phyloP scores from a whole-genome alignment of 2,797 vertebrate genomes.

The Crotalus adamanteus region DNA sequence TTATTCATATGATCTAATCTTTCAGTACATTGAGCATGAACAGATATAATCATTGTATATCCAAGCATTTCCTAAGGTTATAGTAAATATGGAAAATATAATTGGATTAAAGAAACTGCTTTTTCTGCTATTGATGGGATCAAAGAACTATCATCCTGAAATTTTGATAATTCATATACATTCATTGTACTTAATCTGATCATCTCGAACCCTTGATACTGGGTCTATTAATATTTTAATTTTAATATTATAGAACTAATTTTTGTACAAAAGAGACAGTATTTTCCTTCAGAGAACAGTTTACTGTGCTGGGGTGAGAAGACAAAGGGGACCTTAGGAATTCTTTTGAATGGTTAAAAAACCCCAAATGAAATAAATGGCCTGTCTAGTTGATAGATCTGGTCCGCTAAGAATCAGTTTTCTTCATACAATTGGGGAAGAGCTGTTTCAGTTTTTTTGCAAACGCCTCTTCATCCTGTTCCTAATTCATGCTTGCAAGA shows the following conservation, averaged over 20 bases:
- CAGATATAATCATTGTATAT: slow-evolving; percentile 17
- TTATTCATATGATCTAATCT: slow-evolving; percentile 5
- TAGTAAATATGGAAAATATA: slow-evolving; percentile 6
- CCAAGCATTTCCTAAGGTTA: slow-evolving; percentile 16
- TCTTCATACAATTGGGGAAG: not conserved
- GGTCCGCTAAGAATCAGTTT: not conserved
- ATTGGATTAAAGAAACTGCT: slow-evolving; percentile 10
- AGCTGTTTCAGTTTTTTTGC: not conserved
- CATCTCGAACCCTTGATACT: not conserved
- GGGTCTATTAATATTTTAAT: slow-evolving; percentile 10
- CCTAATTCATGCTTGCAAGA: slow-evolving; percentile 9
- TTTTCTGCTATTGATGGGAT: slow-evolving; percentile 11
- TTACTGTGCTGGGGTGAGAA: not conserved
- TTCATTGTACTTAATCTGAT: slow-evolving; percentile 1
- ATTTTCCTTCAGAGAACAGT: not conserved
- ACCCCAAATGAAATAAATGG: not conserved
- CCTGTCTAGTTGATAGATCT: not conserved
- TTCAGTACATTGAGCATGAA: not conserved
- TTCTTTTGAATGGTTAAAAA: not conserved
- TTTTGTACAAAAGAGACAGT: not conserved
- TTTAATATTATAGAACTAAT: not conserved
- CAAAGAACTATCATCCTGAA: slow-evolving; percentile 24
- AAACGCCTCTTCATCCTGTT: not conserved
- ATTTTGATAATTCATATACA: slow-evolving; percentile 26
- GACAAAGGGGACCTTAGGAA: not conserved